phyloP scores from a whole-genome alignment of 2,113 vertebrate species.

The Antechinus flavipes region DNA sequence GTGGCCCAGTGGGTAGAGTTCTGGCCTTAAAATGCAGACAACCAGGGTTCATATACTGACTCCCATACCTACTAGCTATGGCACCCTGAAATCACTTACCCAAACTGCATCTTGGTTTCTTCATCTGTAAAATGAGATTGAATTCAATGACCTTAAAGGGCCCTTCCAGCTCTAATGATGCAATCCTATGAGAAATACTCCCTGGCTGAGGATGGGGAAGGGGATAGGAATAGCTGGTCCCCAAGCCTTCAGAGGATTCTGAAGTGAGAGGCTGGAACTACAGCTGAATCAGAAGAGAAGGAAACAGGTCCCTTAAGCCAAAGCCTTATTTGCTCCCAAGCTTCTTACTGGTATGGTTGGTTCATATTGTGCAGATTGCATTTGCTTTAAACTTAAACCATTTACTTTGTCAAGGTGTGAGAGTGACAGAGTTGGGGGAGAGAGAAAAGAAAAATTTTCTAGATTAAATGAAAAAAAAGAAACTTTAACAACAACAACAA shows the following conservation, averaged over 20 bases:
- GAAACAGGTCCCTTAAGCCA: background rate
- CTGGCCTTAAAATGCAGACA: background rate
- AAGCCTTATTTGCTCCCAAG: background rate
- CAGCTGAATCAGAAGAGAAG: background rate
- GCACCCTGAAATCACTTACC: background rate
- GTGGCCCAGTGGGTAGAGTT: background rate
- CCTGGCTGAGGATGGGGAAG: too few species aligned
- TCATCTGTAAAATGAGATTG: background rate
- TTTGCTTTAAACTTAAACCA: conserved; percentile 1
- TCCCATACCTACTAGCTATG: background rate
- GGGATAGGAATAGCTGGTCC: background rate
- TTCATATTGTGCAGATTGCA: background rate
- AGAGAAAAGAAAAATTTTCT: background rate
- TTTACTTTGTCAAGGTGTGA: background rate
- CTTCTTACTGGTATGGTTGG: background rate
- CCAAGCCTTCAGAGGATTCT: background rate
- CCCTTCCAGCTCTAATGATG: background rate
- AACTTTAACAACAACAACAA: background rate
- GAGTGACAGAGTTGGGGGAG: background rate
- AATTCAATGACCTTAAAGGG: background rate
- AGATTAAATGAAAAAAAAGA: background rate
- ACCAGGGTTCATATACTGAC: background rate
- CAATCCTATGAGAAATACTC: background rate
- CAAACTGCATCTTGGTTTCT: background rate
- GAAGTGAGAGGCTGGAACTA: background rate